Evolutionary conservation across 1,140 invertebrate species (phyloP).

Genomic region (Sycobia sp.): DNA sequence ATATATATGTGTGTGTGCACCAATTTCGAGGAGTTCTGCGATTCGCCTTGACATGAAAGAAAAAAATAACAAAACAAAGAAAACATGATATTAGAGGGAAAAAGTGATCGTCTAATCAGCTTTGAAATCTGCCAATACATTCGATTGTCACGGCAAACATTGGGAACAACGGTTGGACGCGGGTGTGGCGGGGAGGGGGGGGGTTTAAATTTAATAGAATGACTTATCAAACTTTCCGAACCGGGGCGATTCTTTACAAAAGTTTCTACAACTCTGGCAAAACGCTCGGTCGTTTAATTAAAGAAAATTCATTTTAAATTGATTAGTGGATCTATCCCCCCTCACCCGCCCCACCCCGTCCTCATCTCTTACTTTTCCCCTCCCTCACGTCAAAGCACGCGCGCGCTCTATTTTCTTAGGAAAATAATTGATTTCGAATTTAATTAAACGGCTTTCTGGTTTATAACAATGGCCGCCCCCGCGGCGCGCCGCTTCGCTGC

Average conservation of each 20-base stretch:
- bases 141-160: slow-evolving; percentile 13
- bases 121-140: slow-evolving; percentile 21
- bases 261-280: background rate
- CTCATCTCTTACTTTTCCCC: too few relatives aligned
- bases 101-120: background rate
- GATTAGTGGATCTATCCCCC: slow-evolving; percentile 18
- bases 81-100: too few relatives aligned
- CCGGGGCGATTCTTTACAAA: background rate
- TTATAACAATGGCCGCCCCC: background rate
- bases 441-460: background rate
- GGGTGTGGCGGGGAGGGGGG: too few relatives aligned
- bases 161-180: too few relatives aligned
- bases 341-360: too few relatives aligned
- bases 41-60: slow-evolving; percentile 25
- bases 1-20: too few relatives aligned
- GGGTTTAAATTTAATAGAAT: slow-evolving; percentile 19
- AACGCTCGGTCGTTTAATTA: slow-evolving; percentile 16
- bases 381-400: too few relatives aligned
- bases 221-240: slow-evolving; percentile 25
- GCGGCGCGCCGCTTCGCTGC: too few relatives aligned
- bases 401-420: background rate
- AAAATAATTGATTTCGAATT: slow-evolving; percentile 26
- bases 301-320: slow-evolving; percentile 24
- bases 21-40: too few relatives aligned
- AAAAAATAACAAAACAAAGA: too few relatives aligned